These are phyloP conservation scores for Myripristis murdjan DNA, from an alignment of 2,797 vertebrate genomes.

Conservation along the genomic window DNA sequence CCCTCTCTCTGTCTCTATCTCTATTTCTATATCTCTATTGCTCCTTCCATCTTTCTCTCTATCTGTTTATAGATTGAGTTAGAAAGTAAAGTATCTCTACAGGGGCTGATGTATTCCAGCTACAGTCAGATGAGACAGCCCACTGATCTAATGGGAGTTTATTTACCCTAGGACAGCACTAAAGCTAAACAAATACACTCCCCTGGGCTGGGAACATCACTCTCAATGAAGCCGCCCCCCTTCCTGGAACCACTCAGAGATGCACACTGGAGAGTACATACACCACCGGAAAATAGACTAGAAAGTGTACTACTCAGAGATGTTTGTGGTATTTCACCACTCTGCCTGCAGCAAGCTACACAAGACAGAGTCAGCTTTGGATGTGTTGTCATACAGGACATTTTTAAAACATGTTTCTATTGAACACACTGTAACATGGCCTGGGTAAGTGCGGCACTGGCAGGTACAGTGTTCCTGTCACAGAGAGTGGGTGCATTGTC, in stretches of 20 bases:
- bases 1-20: background rate
- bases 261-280: conserved; percentile 43
- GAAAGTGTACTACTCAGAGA: conserved; percentile 42
- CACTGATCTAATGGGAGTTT: conserved; percentile 76
- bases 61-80: conserved; percentile 68
- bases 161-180: conserved; percentile 77
- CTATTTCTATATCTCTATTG: conserved; percentile 13
- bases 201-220: conserved; percentile 65
- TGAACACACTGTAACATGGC: conserved; percentile 9
- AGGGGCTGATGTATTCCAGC: conserved; percentile 68
- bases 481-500: background rate
- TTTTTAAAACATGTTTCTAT: conserved; percentile 17
- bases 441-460: background rate
- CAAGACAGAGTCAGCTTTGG: conserved; percentile 23
- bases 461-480: conserved; percentile 11
- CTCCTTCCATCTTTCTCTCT: conserved; percentile 36
- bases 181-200: conserved; percentile 79
- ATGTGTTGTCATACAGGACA: background rate
- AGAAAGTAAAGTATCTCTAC: conserved; percentile 64
- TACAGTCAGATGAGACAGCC: conserved; percentile 73
- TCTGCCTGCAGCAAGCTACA: conserved; percentile 37
- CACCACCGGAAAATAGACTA: conserved; percentile 40
- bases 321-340: conserved; percentile 35
- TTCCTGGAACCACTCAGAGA: conserved; percentile 48
- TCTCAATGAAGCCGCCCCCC: conserved; percentile 60